A percentile compares a stretch with the other conserved stretches of the same genome.
Conservation (phyloP, 2,113 vertebrate species). For the Chloropsis cyanopogon region DNA sequence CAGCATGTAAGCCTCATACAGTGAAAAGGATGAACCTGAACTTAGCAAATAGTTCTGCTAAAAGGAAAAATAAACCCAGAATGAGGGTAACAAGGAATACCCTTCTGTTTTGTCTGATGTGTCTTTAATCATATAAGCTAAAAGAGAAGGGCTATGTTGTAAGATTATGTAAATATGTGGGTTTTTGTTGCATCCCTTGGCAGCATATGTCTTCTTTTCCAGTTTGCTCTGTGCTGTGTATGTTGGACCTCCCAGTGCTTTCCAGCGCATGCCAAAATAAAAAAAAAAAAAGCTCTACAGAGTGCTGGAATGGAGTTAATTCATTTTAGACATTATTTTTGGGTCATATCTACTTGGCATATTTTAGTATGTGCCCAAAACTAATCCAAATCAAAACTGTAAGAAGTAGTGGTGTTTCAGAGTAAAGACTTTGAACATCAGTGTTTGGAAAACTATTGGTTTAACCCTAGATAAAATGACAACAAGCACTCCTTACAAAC, state of each 20-base stretch:
- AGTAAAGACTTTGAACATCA: neutral
- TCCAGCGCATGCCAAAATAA: neutral
- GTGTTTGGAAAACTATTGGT: neutral
- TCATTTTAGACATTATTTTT: neutral
- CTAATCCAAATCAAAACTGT: neutral
- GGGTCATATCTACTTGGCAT: neutral
- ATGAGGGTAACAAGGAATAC: neutral
- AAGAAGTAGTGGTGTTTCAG: neutral
- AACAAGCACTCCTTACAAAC: neutral
- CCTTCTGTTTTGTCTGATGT: neutral
- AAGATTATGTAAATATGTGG: neutral
- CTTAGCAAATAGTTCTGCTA: conserved; percentile 22
- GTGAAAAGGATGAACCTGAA: conserved; percentile 15
- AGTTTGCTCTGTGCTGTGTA: neutral
- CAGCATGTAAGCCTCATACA: conserved; percentile 48
- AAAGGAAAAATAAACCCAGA: neutral
- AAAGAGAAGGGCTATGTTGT: neutral
- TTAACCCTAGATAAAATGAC: neutral
- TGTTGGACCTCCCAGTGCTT: neutral
- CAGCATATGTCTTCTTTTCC: neutral
- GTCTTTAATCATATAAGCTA: neutral
- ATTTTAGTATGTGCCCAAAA: neutral
- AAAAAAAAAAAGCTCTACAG: neutral
- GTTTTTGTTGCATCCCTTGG: neutral
- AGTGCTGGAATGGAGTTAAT: neutral